phyloP scores from a whole-genome alignment of 2,113 vertebrate species.

The Pollachius pollachius region DNA sequence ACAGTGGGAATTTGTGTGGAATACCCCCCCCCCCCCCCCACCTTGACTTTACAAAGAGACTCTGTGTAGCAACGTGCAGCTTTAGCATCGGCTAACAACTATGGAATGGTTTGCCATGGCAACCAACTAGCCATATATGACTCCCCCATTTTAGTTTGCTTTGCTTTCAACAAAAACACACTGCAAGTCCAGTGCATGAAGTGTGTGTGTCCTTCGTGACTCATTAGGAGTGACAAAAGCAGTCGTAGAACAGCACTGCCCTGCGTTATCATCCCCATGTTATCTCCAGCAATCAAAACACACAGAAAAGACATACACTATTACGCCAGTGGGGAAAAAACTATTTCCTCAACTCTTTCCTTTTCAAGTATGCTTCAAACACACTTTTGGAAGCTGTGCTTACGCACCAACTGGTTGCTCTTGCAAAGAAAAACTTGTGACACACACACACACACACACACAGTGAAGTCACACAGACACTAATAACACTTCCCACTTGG shows the following conservation, averaged over 20 bases:
- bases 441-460: constrained; percentile 19
- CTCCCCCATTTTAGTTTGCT: neutral
- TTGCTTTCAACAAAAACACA: constrained; percentile 1
- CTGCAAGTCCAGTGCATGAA: neutral
- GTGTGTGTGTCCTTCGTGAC: constrained; percentile 14
- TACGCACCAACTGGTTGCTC: too few relatives aligned
- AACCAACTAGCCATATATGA: constrained; percentile 41
- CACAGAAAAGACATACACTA: neutral
- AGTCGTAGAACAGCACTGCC: too few relatives aligned
- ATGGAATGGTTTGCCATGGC: constrained; percentile 36
- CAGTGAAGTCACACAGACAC: constrained; percentile 15
- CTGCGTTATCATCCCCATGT: too few relatives aligned
- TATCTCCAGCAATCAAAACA: too few relatives aligned
- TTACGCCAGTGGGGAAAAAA: constrained; percentile 13
- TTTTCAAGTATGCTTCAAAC: too few relatives aligned
- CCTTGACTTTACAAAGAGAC: constrained; percentile 53
- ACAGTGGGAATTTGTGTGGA: too few relatives aligned
- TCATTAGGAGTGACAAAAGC: constrained; percentile 15
- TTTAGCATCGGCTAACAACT: constrained; percentile 31
- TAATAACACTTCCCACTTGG: constrained; percentile 41
- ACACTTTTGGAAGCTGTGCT: too few relatives aligned
- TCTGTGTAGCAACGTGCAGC: constrained; percentile 43
- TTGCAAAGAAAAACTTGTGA: too few relatives aligned
- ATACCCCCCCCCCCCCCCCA: too few relatives aligned
- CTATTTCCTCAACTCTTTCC: constrained; percentile 1